A percentile compares a stretch with the other conserved stretches of the same genome.
phyloP scores from a whole-genome alignment of 1,140 invertebrate genomes.

The Tetramorium alpestre region DNA sequence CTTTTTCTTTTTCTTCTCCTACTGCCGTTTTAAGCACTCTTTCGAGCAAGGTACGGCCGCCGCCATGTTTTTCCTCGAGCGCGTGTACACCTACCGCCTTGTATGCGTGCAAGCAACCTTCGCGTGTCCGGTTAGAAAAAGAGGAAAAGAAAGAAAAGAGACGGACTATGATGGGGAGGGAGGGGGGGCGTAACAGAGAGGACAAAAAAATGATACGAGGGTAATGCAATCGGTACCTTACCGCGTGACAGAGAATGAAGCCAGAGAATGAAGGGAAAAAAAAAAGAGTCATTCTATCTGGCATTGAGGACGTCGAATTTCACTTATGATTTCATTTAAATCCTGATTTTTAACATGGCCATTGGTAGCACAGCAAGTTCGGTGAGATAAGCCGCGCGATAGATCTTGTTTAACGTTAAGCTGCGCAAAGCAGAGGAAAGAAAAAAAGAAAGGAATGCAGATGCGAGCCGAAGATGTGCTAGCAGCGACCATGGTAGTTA shows the following conservation, averaged over 20 bases:
- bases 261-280: conserved; percentile 36
- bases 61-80: conserved; percentile 75
- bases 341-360: conserved; percentile 49
- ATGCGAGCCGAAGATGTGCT: conserved; percentile 36
- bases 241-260: conserved; percentile 38
- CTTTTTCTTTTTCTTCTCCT: conserved; percentile 59
- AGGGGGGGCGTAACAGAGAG: background rate
- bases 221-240: conserved; percentile 45
- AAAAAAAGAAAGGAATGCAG: conserved; percentile 23
- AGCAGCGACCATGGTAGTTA: conserved; percentile 68
- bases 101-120: conserved; percentile 80
- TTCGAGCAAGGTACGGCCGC: conserved; percentile 80
- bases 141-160: conserved; percentile 71
- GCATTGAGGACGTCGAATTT: conserved; percentile 77
- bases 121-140: conserved; percentile 71
- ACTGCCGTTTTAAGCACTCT: conserved; percentile 73
- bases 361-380: conserved; percentile 34
- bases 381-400: background rate
- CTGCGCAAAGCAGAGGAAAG: background rate
- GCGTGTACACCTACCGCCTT: conserved; percentile 71
- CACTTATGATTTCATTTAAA: conserved; percentile 68
- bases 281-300: conserved; percentile 46
- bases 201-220: conserved; percentile 2
- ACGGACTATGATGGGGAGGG: background rate
- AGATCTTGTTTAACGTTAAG: conserved; percentile 11